Conservation (phyloP, 2,888 invertebrate species). For the Lissocephala sabroskyi region DNA sequence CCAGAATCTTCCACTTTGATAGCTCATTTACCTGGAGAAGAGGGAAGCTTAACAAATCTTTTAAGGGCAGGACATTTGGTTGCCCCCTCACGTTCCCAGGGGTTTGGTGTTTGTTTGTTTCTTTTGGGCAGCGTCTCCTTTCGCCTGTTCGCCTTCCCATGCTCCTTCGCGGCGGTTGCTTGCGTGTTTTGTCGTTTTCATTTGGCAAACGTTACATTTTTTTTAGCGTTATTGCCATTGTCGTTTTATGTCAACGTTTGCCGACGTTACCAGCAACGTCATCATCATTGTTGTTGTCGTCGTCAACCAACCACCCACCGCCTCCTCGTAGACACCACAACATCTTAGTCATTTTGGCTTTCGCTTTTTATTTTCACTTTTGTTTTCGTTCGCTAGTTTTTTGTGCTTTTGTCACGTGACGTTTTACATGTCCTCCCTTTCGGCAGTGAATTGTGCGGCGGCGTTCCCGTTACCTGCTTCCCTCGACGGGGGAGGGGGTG, state of each 20-base stretch:
- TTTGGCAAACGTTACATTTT: constrained; percentile 25
- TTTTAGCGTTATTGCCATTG: constrained; percentile 12
- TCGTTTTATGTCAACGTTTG: constrained; percentile 2
- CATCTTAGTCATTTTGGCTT: constrained; percentile 42
- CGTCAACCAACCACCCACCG: constrained; percentile 3
- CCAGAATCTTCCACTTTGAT: too few relatives aligned
- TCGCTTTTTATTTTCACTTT: constrained; percentile 25
- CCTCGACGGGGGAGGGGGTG: background rate
- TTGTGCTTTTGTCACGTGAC: constrained; percentile 25
- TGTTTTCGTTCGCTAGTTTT: constrained; percentile 11
- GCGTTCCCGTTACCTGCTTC: background rate
- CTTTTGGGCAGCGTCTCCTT: background rate
- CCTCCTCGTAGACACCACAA: constrained; percentile 1
- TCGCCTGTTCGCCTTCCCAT: background rate
- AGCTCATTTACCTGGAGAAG: too few relatives aligned
- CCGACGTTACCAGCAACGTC: background rate
- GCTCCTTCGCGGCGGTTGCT: background rate
- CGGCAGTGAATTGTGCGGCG: constrained; percentile 35
- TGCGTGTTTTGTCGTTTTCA: constrained; percentile 20
- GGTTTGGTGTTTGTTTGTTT: background rate
- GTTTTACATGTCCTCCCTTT: constrained; percentile 18
- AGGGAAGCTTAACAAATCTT: too few relatives aligned
- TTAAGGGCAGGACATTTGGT: too few relatives aligned
- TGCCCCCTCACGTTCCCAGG: too few relatives aligned
- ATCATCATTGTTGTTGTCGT: constrained; percentile 11